phyloP scores from a whole-genome alignment of 2,888 invertebrate species.

The Rhogogaster chlorosoma region DNA sequence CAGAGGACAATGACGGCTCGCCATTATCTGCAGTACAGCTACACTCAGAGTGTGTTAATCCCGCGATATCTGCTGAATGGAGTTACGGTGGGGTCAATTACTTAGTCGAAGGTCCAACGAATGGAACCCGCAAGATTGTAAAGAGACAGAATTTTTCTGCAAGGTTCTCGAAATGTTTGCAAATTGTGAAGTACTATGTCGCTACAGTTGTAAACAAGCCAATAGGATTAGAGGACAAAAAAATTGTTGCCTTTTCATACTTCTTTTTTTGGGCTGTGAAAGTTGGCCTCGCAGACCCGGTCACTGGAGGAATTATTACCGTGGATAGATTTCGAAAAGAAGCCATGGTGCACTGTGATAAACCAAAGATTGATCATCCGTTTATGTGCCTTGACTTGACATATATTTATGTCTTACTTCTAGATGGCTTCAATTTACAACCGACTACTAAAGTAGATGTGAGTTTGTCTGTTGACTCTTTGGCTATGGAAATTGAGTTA shows the following conservation, averaged over 20 bases:
- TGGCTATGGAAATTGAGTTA: not conserved
- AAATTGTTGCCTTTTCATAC: conserved; percentile 94
- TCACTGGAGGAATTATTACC: conserved; percentile 85
- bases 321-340: conserved; percentile 85
- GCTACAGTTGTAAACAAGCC: conserved; percentile 80
- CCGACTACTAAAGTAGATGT: conserved; percentile 84
- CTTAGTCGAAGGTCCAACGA: conserved; percentile 80
- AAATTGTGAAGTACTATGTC: conserved; percentile 81
- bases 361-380: conserved; percentile 90
- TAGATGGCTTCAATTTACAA: conserved; percentile 89
- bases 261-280: conserved; percentile 96
- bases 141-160: conserved; percentile 76
- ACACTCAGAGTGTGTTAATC: conserved; percentile 86
- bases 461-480: conserved; percentile 69
- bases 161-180: conserved; percentile 81
- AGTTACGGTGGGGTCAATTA: conserved; percentile 89
- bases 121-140: conserved; percentile 68
- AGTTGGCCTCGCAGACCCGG: conserved; percentile 81
- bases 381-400: conserved; percentile 95
- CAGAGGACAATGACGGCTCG: not conserved
- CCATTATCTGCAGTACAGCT: conserved; percentile 80
- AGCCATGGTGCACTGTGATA: conserved; percentile 84
- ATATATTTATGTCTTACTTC: conserved; percentile 90
- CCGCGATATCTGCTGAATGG: conserved; percentile 87
- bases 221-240: conserved; percentile 80